Percentiles rank a stretch among this genome's conserved stretches.
These are phyloP conservation scores for Polymixis flavicincta DNA, from an alignment of 2,888 invertebrate genomes.

Conservation along the genomic window DNA sequence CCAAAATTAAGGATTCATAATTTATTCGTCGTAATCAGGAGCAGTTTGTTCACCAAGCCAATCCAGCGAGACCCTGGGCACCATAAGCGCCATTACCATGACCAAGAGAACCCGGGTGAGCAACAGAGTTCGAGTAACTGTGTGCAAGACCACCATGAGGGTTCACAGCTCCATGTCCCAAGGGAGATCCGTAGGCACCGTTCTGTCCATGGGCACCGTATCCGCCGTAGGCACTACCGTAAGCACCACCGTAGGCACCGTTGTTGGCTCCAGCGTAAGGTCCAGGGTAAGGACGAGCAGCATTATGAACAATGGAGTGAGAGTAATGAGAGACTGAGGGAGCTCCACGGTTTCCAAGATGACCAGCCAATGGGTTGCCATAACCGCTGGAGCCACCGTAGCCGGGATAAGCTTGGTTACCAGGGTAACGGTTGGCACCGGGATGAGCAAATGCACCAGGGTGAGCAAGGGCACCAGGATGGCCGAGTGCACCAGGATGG, in stretches of 20 bases:
- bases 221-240: constrained; percentile 52
- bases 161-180: constrained; percentile 43
- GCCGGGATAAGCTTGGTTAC: constrained; percentile 34
- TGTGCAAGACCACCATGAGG: constrained; percentile 62
- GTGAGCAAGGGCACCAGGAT: constrained; percentile 21
- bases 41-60: constrained; percentile 60
- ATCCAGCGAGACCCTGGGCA: constrained; percentile 47
- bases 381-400: constrained; percentile 47
- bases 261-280: constrained; percentile 59
- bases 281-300: constrained; percentile 61
- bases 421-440: constrained; percentile 23
- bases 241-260: constrained; percentile 53
- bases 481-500: constrained; percentile 15
- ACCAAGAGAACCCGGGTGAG: constrained; percentile 51
- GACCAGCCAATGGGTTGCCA: constrained; percentile 50
- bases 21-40: constrained; percentile 61
- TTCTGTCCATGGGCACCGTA: constrained; percentile 42
- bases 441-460: constrained; percentile 24
- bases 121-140: constrained; percentile 59
- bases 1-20: constrained; percentile 29
- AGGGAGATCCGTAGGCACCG: constrained; percentile 54
- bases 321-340: constrained; percentile 66
- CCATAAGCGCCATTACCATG: constrained; percentile 57
- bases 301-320: constrained; percentile 64
- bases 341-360: constrained; percentile 56